A percentile compares a stretch with the other conserved stretches of the same genome.
Conservation (phyloP, 1,140 invertebrate species). For the Littorina saxatilis region DNA sequence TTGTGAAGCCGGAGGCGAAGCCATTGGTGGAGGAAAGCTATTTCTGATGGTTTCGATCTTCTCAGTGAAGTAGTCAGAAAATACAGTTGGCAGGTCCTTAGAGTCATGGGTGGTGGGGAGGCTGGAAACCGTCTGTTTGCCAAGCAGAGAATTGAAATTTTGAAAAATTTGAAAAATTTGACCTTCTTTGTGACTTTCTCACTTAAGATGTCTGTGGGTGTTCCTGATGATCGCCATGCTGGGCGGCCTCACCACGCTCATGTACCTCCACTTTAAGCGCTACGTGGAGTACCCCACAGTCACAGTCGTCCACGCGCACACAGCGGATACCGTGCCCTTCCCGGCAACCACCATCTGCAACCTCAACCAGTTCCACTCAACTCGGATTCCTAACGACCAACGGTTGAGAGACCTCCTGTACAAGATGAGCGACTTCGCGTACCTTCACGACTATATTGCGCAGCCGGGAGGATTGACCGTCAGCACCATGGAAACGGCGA, state of each 20-base stretch:
- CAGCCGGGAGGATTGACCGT: background rate
- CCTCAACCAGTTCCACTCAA: constrained; percentile 32
- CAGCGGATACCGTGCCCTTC: constrained; percentile 10
- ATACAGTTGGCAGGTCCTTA: too few species aligned
- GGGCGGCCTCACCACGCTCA: background rate
- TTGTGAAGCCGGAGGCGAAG: too few species aligned
- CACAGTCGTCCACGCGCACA: constrained; percentile 14
- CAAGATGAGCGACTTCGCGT: constrained; percentile 1
- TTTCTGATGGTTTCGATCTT: too few species aligned
- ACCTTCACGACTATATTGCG: background rate
- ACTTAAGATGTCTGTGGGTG: constrained; percentile 15
- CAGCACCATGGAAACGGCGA: too few species aligned
- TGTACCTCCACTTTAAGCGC: constrained; percentile 18
- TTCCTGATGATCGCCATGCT: constrained; percentile 13
- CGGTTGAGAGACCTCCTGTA: background rate
- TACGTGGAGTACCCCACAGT: background rate
- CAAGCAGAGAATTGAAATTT: too few species aligned
- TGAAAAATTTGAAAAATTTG: too few species aligned
- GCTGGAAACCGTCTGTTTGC: too few species aligned
- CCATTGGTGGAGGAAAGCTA: too few species aligned
- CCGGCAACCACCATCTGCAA: constrained; percentile 39
- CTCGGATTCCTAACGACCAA: background rate
- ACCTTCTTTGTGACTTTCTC: background rate
- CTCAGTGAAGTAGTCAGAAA: too few species aligned
- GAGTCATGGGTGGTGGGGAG: too few species aligned